Conservation (phyloP, 2,888 invertebrate species). For the Andricus quercusramuli region DNA sequence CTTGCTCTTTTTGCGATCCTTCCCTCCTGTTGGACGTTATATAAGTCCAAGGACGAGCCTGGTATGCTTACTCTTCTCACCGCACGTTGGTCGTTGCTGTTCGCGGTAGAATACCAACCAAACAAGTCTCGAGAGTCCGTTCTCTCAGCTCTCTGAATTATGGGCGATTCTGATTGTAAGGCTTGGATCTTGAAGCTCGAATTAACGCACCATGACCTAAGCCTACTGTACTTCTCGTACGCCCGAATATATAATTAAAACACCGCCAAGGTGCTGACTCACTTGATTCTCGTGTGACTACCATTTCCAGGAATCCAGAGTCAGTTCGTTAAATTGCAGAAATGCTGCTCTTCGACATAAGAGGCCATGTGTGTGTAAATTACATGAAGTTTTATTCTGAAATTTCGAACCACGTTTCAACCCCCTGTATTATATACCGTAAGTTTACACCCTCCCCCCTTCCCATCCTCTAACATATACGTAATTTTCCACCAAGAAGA, state of each 20-base stretch:
- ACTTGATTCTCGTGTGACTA: not conserved
- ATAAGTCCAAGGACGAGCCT: constrained; percentile 20
- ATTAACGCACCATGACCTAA: constrained; percentile 19
- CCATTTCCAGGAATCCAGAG: not conserved
- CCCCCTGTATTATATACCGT: too few species aligned
- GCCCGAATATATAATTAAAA: constrained; percentile 18
- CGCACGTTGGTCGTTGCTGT: not conserved
- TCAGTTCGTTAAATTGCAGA: not conserved
- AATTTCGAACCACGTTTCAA: too few species aligned
- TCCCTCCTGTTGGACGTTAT: constrained; percentile 21
- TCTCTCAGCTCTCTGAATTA: constrained; percentile 21
- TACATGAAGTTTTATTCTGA: too few species aligned
- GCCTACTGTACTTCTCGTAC: constrained; percentile 1
- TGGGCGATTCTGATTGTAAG: constrained; percentile 1
- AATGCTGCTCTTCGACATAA: not conserved
- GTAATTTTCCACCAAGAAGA: too few species aligned
- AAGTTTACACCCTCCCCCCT: too few species aligned
- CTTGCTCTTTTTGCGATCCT: constrained; percentile 9
- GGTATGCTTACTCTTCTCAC: constrained; percentile 17
- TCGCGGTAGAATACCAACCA: constrained; percentile 13
- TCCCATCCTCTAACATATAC: too few species aligned
- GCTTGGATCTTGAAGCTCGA: not conserved
- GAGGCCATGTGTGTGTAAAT: too few species aligned
- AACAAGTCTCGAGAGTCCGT: constrained; percentile 12
- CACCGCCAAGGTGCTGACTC: not conserved